phyloP scores from a whole-genome alignment of 2,113 vertebrate species.

The Xiphias gladius region DNA sequence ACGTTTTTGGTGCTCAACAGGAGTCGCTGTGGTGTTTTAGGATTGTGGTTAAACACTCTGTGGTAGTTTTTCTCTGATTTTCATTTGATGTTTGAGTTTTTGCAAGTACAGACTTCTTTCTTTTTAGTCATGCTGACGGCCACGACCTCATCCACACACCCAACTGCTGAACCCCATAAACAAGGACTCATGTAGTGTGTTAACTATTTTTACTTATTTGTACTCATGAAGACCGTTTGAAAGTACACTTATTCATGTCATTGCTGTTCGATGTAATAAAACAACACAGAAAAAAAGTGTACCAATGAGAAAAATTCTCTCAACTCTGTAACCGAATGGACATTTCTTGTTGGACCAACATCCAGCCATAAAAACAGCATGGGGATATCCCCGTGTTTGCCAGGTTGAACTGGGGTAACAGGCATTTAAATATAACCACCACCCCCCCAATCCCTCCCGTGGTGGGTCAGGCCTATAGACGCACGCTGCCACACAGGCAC shows the following conservation, averaged over 20 bases:
- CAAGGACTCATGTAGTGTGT: background rate
- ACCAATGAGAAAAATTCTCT: constrained; percentile 39
- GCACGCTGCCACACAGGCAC: constrained; percentile 55
- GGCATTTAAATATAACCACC: constrained; percentile 44
- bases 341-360: constrained; percentile 26
- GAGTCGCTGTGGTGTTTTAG: no score
- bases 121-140: background rate
- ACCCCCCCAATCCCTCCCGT: background rate
- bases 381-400: constrained; percentile 70
- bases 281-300: background rate
- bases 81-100: constrained; percentile 17
- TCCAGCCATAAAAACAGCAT: constrained; percentile 40
- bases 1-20: no score
- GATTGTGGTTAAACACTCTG: background rate
- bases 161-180: background rate
- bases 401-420: constrained; percentile 57
- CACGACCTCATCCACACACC: background rate
- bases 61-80: background rate
- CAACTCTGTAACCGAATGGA: background rate
- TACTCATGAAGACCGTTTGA: background rate
- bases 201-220: background rate
- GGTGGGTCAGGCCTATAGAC: constrained; percentile 28
- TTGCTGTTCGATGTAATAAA: constrained; percentile 5
- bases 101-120: background rate
- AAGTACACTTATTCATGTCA: background rate